Evolutionary conservation across 2,113 vertebrate species (phyloP), one percentile per base, ranked within the genome.

Genomic region (Eublepharis macularius): DNA sequence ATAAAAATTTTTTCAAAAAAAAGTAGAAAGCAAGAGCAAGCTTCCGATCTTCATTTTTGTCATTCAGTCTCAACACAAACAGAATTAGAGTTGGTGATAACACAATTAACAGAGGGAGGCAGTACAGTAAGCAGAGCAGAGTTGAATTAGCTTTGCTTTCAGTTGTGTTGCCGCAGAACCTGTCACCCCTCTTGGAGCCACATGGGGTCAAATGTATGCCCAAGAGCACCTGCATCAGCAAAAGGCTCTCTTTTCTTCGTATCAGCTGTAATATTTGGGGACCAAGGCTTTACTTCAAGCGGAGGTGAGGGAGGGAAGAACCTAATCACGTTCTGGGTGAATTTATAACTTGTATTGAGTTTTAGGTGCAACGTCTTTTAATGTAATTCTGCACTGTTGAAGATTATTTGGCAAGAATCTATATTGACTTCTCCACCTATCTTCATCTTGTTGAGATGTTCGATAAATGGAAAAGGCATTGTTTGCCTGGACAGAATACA

Each of bases 401-500:
- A 88, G 81, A 90, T 89, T 84, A 88, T 72, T 81, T 90, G 74
- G 76, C 81, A 87, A 81, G 79, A 81, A 73, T 76, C 34, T 14
- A 21, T 85, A 90, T 87, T 34, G 79, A 90, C 77, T 86, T 91
- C 83, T 63, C 41, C 87, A 81, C 86, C 81, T 86, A 82, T 89
- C 89, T 91, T 77, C 90, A 92, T 77, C 86, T 91, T 60, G 47
- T 82, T 91, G 89, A 92, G 72, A 82, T 66, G 45, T 83, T 81
- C 81, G 88, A 92, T 93, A 81, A 87, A 93, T 87, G 81, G 78
- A 65, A 86, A 80, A 90, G 76, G 66, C 79, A 90, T 85, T 85
- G 21, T n/a, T 73, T 72, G 81, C 69, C 68, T 45, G 76, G 88
- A 85, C 78, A 87, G 83, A 68, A 24, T 92, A 85, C 74, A 82